Evolutionary conservation across 2,113 vertebrate genomes (phyloP), one percentile per base, ranked within the genome.

Genomic region (Cebidichthys violaceus): DNA sequence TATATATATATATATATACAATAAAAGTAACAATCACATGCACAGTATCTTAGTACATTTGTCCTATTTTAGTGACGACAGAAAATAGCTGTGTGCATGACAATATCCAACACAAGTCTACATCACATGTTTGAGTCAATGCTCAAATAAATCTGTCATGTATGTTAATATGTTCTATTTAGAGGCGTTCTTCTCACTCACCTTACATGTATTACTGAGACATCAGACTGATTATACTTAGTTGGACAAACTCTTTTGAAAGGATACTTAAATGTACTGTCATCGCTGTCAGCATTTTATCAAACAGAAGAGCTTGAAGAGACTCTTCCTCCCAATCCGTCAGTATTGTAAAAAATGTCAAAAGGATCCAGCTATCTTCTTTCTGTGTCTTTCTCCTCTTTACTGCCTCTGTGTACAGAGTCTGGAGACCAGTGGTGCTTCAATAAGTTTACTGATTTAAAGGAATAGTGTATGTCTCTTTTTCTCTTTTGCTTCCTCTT

Each of bases 371-470:
- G 50, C 60, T 35, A 13, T n/a, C 15, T 62, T 43, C 9, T 22
- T 7, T 61, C 33, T 79, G 55, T 68, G 27, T 79, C 67, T 73
- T 57, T 65, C 45, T 71, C 22, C 15, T 65, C 62, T 74, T 75
- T 20, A 65, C 43, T 52, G 29, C 73, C 33, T 84, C 65, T 64
- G 41, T 77, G 29, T 64, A 39, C 45, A 39, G 33, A 77, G 52
- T 82, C 84, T 80, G 47, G 68, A 86, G 66, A 85, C 60, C 55
- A 55, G 68, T 55, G 57, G 67, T 86, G 77, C 81, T 76, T 87
- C 83, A 79, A 70, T 85, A 60, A 81, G 65, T 82, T 83, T 55
- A 59, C 76, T 84, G 79, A 90, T 92, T 90, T 90, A 92, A 90
- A 90, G 47, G 55, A 80, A 81, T 20, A 35, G 67, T 80, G 70